phyloP scores from a whole-genome alignment of 1,140 invertebrate genomes.

The Dendrolimus punctatus region DNA sequence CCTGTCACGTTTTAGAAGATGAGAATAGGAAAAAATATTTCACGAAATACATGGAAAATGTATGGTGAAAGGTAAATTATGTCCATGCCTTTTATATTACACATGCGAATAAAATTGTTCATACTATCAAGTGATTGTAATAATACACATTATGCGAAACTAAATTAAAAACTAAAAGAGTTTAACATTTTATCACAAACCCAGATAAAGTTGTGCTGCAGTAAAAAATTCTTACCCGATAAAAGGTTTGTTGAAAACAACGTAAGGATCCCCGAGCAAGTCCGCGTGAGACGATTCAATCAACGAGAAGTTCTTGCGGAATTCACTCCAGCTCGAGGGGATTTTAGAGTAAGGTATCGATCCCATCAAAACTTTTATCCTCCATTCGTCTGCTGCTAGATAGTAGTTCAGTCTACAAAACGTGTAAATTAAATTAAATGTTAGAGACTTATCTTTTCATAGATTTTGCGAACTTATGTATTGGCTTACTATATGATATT shows the following conservation, averaged over 20 bases:
- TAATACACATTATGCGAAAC: too few relatives aligned
- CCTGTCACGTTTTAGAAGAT: background rate
- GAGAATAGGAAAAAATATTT: too few relatives aligned
- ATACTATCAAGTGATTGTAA: too few relatives aligned
- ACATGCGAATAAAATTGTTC: too few relatives aligned
- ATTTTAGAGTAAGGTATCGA: conserved; percentile 39
- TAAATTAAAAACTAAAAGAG: too few relatives aligned
- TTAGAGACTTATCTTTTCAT: background rate
- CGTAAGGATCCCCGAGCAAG: conserved; percentile 71
- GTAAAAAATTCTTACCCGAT: conserved; percentile 51
- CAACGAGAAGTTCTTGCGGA: conserved; percentile 56
- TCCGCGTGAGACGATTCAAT: conserved; percentile 57
- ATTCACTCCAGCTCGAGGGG: conserved; percentile 71
- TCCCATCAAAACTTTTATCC: conserved; percentile 70
- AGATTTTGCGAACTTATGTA: too few relatives aligned
- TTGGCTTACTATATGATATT: too few relatives aligned
- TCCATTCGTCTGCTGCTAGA: conserved; percentile 74
- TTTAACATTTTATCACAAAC: too few relatives aligned
- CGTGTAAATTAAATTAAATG: conserved; percentile 4
- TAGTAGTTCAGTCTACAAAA: conserved; percentile 72
- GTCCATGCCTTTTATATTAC: too few relatives aligned
- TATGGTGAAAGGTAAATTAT: too few relatives aligned
- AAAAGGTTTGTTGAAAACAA: conserved; percentile 74
- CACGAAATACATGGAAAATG: too few relatives aligned
- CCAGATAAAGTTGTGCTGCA: too few relatives aligned